Evolutionary conservation across 2,113 vertebrate species (phyloP).

Genomic region (Perognathus longimembris): DNA sequence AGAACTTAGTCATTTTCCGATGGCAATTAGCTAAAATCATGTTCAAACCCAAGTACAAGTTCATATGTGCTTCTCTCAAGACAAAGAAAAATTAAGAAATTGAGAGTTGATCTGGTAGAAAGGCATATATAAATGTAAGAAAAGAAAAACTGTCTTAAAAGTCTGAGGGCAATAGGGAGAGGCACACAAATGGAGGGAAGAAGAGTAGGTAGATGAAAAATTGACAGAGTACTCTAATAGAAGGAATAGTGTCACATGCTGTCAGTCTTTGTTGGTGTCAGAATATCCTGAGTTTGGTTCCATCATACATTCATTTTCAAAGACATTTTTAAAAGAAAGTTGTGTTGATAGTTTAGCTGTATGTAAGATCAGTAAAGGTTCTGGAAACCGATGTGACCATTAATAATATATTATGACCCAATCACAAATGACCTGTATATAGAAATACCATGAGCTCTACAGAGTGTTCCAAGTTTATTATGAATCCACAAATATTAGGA

Average conservation of each 20-base stretch:
- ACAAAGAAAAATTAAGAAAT: background rate
- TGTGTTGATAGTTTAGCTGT: background rate
- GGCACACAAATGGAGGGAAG: too few relatives aligned
- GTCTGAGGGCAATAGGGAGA: background rate
- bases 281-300: conserved; percentile 5
- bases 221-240: background rate
- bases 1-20: background rate
- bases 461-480: conserved; percentile 1
- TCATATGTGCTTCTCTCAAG: background rate
- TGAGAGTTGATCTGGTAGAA: background rate
- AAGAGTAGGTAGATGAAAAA: too few relatives aligned
- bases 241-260: background rate
- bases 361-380: conserved; percentile 46
- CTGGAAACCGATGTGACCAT: background rate
- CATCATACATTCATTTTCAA: conserved; percentile 31
- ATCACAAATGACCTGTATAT: background rate
- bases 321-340: background rate
- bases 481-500: background rate
- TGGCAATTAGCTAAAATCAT: conserved; percentile 6
- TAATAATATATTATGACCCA: background rate
- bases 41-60: background rate
- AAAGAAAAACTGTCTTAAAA: background rate
- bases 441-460: background rate
- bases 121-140: background rate
- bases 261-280: background rate